These are phyloP conservation scores for Palloptera scutellata DNA, from an alignment of 2,888 invertebrate species.

Conservation along the genomic window DNA sequence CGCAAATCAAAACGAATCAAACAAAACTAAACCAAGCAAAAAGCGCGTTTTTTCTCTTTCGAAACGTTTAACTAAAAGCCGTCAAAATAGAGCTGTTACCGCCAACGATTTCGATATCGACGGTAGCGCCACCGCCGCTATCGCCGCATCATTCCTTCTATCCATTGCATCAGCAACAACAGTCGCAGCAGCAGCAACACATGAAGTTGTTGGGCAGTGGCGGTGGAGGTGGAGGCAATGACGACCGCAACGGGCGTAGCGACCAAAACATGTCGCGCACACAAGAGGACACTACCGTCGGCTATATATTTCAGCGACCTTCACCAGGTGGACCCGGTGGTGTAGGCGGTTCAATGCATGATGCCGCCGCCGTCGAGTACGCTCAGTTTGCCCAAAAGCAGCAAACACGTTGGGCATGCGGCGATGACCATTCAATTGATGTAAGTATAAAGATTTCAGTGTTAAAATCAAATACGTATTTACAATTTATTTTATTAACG, in stretches of 20 bases:
- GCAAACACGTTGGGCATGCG: slow-evolving; percentile 82
- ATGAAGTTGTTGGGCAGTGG: slow-evolving; percentile 81
- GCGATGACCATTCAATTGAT: slow-evolving; percentile 88
- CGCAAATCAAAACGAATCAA: neutral
- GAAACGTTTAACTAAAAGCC: slow-evolving; percentile 44
- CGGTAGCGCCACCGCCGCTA: slow-evolving; percentile 53
- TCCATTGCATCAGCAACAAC: slow-evolving; percentile 60
- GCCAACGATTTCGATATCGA: slow-evolving; percentile 62
- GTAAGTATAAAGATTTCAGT: slow-evolving; percentile 67
- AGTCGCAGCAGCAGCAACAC: slow-evolving; percentile 65
- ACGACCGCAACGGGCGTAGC: slow-evolving; percentile 69
- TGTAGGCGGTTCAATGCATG: slow-evolving; percentile 65
- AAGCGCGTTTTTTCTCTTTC: neutral
- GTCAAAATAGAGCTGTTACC: slow-evolving; percentile 65
- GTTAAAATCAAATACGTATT: too few species aligned
- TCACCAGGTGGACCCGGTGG: slow-evolving; percentile 48
- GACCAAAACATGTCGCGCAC: slow-evolving; percentile 49
- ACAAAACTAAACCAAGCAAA: neutral
- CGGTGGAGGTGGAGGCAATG: slow-evolving; percentile 72
- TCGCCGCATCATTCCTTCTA: slow-evolving; percentile 56
- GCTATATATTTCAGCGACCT: slow-evolving; percentile 78
- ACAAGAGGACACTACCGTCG: slow-evolving; percentile 85
- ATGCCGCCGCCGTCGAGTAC: slow-evolving; percentile 74
- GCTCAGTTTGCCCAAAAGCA: slow-evolving; percentile 77
- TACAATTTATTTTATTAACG: too few species aligned